Evolutionary conservation across 2,888 invertebrate genomes (phyloP), one percentile per base, ranked within the genome.

Genomic region (Lithophane leautieri): DNA sequence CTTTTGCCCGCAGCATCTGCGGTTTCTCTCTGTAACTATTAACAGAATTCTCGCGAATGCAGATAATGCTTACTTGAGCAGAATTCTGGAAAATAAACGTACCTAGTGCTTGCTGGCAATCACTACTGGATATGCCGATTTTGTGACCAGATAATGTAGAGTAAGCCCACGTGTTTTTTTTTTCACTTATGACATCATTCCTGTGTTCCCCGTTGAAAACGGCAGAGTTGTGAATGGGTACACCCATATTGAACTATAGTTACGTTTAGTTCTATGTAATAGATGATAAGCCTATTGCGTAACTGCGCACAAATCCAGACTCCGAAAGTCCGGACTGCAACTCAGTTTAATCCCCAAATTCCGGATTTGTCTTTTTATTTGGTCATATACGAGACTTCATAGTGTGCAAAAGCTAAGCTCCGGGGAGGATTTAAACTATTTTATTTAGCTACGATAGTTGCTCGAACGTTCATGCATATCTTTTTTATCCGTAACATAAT

Each of bases 41-140:
- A n/a, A 78, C 25, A 11, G 22, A 44, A 61, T 52, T 69, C 34
- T 25, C 52, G 22, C 34, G 16, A 79, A 67, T 52, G 52, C 44
- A n/a, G 9, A 22, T 52, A 47, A 34, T 34, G 70, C 52, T 25
- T 34, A 34, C 25, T n/a, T 54, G 42, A 61, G 22, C 34, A 70
- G 52, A 47, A 0, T 61, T 19, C 40, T 79, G 61, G 34, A 14
- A 76, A 76, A 61, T 61, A 28, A 22, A 52, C 50, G 22, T 28
- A 34, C 34, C 34, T 4, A 58, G 28, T 1, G 12, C 12, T 56
- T 56, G 25, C n/a, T 25, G n/a, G 11, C 42, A n/a, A 25, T 34
- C 22, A 22, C 16, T 47, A 22, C 16, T 47, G 50, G 16, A 4
- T 54, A 54, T 70, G 61, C 61, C 52, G 54, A 71, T 68, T 63